Evolutionary conservation across 2,888 invertebrate species (phyloP).

Genomic region (Noctua fimbriata): DNA sequence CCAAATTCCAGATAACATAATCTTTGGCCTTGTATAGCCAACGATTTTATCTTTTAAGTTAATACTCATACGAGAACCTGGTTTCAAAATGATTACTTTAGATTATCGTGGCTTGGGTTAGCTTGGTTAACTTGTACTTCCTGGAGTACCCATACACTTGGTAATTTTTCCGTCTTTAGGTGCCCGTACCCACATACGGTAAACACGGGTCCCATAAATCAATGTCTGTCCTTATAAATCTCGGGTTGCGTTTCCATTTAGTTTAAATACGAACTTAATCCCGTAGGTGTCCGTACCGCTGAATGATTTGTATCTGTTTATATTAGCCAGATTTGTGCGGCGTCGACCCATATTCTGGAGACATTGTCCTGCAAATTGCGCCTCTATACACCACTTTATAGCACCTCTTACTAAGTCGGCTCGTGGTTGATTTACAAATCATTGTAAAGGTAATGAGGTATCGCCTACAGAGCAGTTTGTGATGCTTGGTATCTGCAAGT

Average conservation of each 20-base stretch:
- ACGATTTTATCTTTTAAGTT: constrained; percentile 15
- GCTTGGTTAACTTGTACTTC: background rate
- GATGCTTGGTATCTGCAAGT: constrained; percentile 32
- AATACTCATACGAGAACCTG: background rate
- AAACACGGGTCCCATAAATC: constrained; percentile 3
- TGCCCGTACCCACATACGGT: background rate
- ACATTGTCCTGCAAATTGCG: constrained; percentile 63
- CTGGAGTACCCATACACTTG: background rate
- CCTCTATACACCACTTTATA: constrained; percentile 46
- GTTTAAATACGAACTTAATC: constrained; percentile 53
- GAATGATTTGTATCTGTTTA: constrained; percentile 67
- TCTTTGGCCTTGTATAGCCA: constrained; percentile 9
- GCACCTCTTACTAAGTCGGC: constrained; percentile 41
- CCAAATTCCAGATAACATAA: background rate
- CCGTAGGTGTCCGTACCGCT: constrained; percentile 57
- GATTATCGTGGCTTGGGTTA: background rate
- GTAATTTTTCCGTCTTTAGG: background rate
- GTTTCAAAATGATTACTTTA: background rate
- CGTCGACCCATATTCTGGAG: constrained; percentile 55
- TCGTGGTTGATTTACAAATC: constrained; percentile 62
- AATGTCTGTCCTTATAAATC: constrained; percentile 42
- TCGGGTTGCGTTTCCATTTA: constrained; percentile 49
- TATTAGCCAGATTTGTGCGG: constrained; percentile 46
- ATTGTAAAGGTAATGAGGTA: constrained; percentile 64
- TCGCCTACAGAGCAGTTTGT: constrained; percentile 44